These are phyloP conservation scores for Antennarius striatus DNA, from an alignment of 2,113 vertebrate genomes.

Conservation along the genomic window DNA sequence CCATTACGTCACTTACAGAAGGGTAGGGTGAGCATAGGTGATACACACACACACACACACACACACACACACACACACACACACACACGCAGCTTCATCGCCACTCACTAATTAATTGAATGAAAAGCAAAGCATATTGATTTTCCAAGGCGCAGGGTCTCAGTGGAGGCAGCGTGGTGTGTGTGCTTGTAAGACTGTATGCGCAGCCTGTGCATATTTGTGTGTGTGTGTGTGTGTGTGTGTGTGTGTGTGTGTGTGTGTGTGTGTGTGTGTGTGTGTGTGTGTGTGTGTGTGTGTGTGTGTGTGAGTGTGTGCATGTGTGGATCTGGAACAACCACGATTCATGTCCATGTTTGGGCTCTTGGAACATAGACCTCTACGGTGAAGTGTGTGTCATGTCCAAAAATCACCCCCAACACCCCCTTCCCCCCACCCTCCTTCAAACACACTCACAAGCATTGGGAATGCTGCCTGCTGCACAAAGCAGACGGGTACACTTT, in stretches of 20 bases:
- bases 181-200: too few species aligned
- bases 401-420: slow-evolving; percentile 44
- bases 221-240: neutral
- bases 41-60: too few species aligned
- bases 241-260: slow-evolving; percentile 7
- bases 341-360: slow-evolving; percentile 65
- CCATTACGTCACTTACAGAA: too few species aligned
- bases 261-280: slow-evolving; percentile 5
- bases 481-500: slow-evolving; percentile 49
- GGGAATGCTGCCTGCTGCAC: slow-evolving; percentile 27
- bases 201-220: too few species aligned
- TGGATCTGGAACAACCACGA: slow-evolving; percentile 44
- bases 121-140: too few species aligned
- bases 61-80: too few species aligned
- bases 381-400: slow-evolving; percentile 33
- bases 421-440: neutral
- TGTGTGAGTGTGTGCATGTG: slow-evolving; percentile 23
- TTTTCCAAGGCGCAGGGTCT: too few species aligned
- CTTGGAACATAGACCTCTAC: slow-evolving; percentile 24
- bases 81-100: too few species aligned
- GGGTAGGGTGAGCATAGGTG: too few species aligned
- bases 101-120: too few species aligned
- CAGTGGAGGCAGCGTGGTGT: too few species aligned
- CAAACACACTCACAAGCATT: slow-evolving; percentile 15
- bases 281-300: slow-evolving; percentile 9